Percentiles rank a stretch among this genome's conserved stretches.
phyloP scores from a whole-genome alignment of 2,888 invertebrate genomes.

The Lepidochitona cinerea region DNA sequence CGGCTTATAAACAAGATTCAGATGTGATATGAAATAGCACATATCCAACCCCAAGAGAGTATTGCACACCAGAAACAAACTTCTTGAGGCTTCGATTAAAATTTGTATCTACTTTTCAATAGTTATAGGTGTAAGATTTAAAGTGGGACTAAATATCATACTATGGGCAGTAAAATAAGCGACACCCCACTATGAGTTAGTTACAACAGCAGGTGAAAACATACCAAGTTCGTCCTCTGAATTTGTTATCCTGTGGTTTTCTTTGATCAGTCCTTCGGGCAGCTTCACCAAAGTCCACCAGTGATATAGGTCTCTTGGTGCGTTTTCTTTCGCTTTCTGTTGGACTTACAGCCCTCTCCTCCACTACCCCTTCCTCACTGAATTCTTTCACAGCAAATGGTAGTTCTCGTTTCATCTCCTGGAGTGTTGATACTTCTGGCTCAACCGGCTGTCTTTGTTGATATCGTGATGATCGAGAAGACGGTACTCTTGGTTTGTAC shows the following conservation, averaged over 20 bases:
- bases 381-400: not conserved
- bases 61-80: too few species aligned
- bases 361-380: not conserved
- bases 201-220: too few species aligned
- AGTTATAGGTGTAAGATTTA: too few species aligned
- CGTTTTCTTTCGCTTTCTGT: not conserved
- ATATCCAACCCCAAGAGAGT: not conserved
- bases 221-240: not conserved
- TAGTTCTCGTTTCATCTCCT: not conserved
- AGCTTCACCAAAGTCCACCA: not conserved
- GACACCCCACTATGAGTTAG: too few species aligned
- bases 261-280: not conserved
- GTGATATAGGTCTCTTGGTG: not conserved
- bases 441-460: not conserved
- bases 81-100: too few species aligned
- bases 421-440: not conserved
- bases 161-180: too few species aligned
- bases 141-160: too few species aligned
- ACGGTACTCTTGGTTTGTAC: not conserved
- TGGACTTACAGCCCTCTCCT: not conserved
- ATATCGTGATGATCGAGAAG: not conserved
- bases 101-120: too few species aligned
- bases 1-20: not conserved
- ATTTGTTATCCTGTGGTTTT: not conserved
- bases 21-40: not conserved